Evolutionary conservation across 2,113 vertebrate genomes (phyloP).

Genomic region (Silurus meridionalis): DNA sequence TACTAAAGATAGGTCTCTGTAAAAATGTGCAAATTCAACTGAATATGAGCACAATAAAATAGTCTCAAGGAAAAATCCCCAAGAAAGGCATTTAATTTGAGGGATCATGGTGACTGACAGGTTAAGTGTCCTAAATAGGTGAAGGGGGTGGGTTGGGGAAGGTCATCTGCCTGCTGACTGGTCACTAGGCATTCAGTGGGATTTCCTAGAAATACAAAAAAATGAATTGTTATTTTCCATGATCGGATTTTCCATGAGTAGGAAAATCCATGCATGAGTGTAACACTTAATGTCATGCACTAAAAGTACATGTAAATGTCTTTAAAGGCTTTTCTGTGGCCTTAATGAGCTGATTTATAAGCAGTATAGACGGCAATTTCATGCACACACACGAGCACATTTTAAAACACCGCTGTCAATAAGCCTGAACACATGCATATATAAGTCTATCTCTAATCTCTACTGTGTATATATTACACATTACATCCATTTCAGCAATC

Average conservation of each 20-base stretch:
- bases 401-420: not conserved
- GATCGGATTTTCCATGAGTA: not conserved
- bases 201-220: conserved; percentile 62
- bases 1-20: conserved; percentile 21
- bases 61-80: not conserved
- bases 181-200: conserved; percentile 67
- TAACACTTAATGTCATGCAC: not conserved
- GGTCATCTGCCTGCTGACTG: not conserved
- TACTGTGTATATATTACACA: no score
- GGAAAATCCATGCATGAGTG: not conserved
- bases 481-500: no score
- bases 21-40: conserved; percentile 37
- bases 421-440: conserved; percentile 19
- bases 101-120: not conserved
- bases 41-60: not conserved
- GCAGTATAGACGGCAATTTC: not conserved
- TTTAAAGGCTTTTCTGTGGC: not conserved
- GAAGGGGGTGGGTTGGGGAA: not conserved
- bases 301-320: not conserved
- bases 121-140: not conserved
- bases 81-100: not conserved
- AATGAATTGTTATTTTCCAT: not conserved
- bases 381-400: not conserved
- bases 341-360: not conserved
- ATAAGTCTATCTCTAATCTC: no score